Evolutionary conservation across 64 coral and sea anemone genomes (phyloP), one percentile per base, ranked within the genome.

Genomic region (Exaiptasia diaphana): DNA sequence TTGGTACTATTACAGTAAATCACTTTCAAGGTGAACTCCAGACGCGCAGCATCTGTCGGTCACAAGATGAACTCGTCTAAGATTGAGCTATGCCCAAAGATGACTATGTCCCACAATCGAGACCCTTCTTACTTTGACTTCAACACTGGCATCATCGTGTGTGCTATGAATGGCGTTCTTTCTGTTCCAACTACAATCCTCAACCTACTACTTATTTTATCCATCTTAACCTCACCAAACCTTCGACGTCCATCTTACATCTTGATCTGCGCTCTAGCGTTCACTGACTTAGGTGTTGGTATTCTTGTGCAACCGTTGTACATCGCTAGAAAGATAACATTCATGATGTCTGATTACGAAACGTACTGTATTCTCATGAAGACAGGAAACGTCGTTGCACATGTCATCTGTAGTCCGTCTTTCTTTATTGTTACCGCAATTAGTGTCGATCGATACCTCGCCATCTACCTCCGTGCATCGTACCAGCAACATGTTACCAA

Each of bases 351-450:
- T 37, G 26, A 38, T 31, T 18, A 8, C 41, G n/a, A 5, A 1
- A 1, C 4, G 53, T 44, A 32, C 2, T 75, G 81, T 59, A 28
- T 38, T 0, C 1, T 83, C 37, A 35, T 67, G 0, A 37, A 54
- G 32, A 68, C 81, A 0, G 67, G 68, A 30, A 73, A 59, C 8
- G 61, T 82, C 27, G 29, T 14, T 38, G 52, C 82, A 32, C 82
- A 71, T 0, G 50, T 73, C 24, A 63, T 85, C 53, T 71, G 68
- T 41, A 64, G 67, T 2, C 57, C 72, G 50, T 85, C 82, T 2
- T 85, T 85, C 72, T 63, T 75, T 22, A 75, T 73, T 17, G 71
- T 85, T 18, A 74, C 50, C 38, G 82, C 82, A 39, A 85, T 75
- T 38, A 85, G 82, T 23, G 31, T 85, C 10, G 82, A 85, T 30